Conservation (phyloP, 2,113 vertebrate species). For the Semicossyphus pulcher region DNA sequence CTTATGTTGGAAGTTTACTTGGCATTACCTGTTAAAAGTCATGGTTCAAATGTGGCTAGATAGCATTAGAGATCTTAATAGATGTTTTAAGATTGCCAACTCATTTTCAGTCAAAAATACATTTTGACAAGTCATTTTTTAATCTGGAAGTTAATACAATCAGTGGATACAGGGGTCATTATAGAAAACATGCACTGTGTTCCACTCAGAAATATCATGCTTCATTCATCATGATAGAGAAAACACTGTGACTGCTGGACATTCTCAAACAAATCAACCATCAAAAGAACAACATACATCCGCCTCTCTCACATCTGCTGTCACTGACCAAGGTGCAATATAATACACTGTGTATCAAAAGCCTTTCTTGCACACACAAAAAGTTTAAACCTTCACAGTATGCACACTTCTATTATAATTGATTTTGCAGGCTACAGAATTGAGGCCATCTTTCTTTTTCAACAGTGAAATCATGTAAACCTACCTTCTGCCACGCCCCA, state of each 20-base stretch:
- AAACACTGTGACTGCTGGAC: background rate
- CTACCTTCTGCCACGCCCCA: conserved; percentile 88
- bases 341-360: background rate
- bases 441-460: background rate
- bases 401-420: background rate
- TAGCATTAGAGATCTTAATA: background rate
- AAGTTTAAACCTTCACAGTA: background rate
- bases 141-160: conserved; percentile 39
- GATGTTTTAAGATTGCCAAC: background rate
- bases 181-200: conserved; percentile 38
- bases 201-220: conserved; percentile 13
- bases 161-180: conserved; percentile 2
- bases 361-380: background rate
- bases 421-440: background rate
- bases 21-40: background rate
- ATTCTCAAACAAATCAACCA: conserved; percentile 4
- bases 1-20: background rate
- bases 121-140: conserved; percentile 36
- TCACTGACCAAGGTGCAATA: background rate
- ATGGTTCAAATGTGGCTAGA: background rate
- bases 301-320: background rate
- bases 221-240: conserved; percentile 15
- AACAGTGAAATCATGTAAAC: conserved; percentile 22
- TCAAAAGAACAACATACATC: background rate
- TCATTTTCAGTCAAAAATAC: background rate